These are phyloP conservation scores for Drosophila helvetica DNA, from an alignment of 2,888 invertebrate species.

Conservation along the genomic window DNA sequence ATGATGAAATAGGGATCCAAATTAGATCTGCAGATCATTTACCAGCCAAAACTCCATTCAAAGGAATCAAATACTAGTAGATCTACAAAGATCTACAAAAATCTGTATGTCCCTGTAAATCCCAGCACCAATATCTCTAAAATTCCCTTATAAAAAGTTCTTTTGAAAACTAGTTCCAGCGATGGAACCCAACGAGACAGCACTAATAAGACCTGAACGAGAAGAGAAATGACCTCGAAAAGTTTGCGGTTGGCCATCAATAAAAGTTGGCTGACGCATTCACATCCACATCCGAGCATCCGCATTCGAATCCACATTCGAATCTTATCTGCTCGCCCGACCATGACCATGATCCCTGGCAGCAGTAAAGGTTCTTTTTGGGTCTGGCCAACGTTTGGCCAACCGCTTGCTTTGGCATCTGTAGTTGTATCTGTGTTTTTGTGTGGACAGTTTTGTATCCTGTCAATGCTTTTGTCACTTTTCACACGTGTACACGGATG, in stretches of 20 bases:
- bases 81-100: neutral
- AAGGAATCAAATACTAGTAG: neutral
- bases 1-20: no score
- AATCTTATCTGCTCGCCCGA: conserved; percentile 46
- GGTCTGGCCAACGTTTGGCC: conserved; percentile 2
- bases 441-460: conserved; percentile 51
- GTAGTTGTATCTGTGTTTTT: conserved; percentile 8
- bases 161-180: conserved; percentile 17
- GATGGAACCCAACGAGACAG: conserved; percentile 12
- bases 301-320: conserved; percentile 27
- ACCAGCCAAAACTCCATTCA: neutral
- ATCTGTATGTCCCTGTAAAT: no score
- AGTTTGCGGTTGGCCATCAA: conserved; percentile 66
- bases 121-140: no score
- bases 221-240: conserved; percentile 33
- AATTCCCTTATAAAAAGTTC: neutral
- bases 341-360: conserved; percentile 49
- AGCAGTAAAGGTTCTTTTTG: conserved; percentile 43
- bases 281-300: neutral
- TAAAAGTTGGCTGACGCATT: conserved; percentile 57
- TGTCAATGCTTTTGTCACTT: conserved; percentile 53
- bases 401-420: conserved; percentile 17
- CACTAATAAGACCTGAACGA: conserved; percentile 20
- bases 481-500: conserved; percentile 17
- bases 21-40: neutral